These are phyloP conservation scores for Miniopterus natalensis DNA, from an alignment of 2,113 vertebrate species.

Conservation along the genomic window DNA sequence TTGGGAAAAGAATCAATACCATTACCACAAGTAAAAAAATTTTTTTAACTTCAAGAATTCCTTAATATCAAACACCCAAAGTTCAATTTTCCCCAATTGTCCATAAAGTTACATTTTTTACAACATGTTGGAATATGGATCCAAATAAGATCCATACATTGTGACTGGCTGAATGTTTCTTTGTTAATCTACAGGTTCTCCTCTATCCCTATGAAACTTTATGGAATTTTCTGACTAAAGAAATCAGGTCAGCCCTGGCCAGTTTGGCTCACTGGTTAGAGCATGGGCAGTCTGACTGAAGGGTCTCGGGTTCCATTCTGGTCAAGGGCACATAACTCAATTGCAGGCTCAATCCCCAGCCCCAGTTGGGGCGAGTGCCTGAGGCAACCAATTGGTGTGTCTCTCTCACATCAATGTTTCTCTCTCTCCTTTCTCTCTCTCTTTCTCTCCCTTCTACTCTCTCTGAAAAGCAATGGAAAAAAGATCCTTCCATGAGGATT, in stretches of 20 bases:
- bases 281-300: too few relatives aligned
- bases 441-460: too few relatives aligned
- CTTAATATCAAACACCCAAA: constrained; percentile 4
- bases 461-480: too few relatives aligned
- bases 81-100: not conserved
- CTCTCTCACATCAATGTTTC: too few relatives aligned
- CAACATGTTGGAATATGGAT: not conserved
- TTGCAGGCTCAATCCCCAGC: too few relatives aligned
- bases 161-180: not conserved
- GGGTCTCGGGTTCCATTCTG: too few relatives aligned
- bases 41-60: not conserved
- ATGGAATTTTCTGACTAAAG: not conserved
- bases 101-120: not conserved
- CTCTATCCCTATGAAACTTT: not conserved
- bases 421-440: too few relatives aligned
- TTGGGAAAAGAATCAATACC: not conserved
- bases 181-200: not conserved
- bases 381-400: too few relatives aligned
- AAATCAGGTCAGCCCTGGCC: not conserved
- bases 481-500: too few relatives aligned
- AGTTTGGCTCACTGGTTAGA: too few relatives aligned
- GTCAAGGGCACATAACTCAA: too few relatives aligned
- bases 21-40: not conserved
- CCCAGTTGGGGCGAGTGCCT: too few relatives aligned
- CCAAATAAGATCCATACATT: not conserved